Evolutionary conservation across 2,797 vertebrate genomes (phyloP).

Genomic region (Megaceryle alcyon): DNA sequence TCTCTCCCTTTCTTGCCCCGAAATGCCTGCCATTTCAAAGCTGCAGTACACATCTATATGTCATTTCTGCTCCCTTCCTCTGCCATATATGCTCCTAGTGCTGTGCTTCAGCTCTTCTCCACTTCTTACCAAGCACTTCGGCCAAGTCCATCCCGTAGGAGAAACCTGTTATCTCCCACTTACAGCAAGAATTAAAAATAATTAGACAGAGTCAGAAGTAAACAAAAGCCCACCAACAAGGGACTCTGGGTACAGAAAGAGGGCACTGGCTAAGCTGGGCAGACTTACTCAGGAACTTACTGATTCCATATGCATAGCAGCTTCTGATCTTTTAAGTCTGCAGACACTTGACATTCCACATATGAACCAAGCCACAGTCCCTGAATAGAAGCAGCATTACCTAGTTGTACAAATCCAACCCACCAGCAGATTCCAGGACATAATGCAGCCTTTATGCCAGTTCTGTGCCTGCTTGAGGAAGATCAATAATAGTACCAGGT

Average conservation of each 20-base stretch:
- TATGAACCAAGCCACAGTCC: not conserved
- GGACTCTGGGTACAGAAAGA: not conserved
- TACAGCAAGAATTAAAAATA: not conserved
- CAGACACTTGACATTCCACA: not conserved
- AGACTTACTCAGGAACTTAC: not conserved
- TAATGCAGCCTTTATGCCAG: not conserved
- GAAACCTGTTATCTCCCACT: not conserved
- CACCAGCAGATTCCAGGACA: fast-evolving
- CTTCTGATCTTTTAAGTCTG: not conserved
- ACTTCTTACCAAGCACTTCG: not conserved
- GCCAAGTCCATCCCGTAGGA: not conserved
- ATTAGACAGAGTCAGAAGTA: not conserved
- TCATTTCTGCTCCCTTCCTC: not conserved
- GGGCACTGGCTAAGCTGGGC: not conserved
- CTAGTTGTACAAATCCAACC: not conserved
- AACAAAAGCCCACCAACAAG: not conserved
- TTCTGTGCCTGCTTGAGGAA: not conserved
- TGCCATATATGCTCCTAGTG: not conserved
- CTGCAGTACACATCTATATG: not conserved
- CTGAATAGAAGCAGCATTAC: not conserved
- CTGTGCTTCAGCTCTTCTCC: not conserved
- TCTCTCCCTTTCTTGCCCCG: not conserved
- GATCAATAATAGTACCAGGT: not conserved
- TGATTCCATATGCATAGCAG: not conserved
- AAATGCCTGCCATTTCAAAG: not conserved